Base-by-base conservation (phyloP, 2,888 invertebrate species). In the Rhamphomyia laevipes region DNA sequence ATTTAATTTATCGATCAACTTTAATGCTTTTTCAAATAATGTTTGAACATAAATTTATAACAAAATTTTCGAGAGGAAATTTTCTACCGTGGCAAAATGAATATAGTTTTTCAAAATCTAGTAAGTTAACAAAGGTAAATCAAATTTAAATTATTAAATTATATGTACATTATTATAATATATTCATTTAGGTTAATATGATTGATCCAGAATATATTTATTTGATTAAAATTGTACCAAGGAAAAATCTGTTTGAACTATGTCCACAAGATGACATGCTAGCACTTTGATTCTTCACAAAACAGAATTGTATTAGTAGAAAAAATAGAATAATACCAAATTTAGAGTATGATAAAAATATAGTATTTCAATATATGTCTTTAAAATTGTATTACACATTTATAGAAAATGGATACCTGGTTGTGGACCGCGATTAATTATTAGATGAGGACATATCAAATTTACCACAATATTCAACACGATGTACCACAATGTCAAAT, bases 341-440 rank as follows among this genome's bases (percentile, higher is more conserved):
- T 63, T 61, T 87, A 53, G 88, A 88, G 86, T 85, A 70, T n/a
- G 23, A 10, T 11, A 10, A 16, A 10, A 48, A 40, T 6, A 18
- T 3, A 17, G 4, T 12, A 21, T 43, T 35, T 43, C 15, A 15
- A 45, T 10, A n/a, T n/a, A n/a, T n/a, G n/a, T n/a, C n/a, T n/a
- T n/a, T n/a, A n/a, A 46, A 46, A 40, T 27, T 18, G 13, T 21
- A 30, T 27, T 46, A 43, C 31, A 51, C 49, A 45, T 51, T 63
- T 63, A 31, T 51, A 81, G 80, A 57, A 80, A 79, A 63, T 83
- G 82, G 80, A 74, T 85, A 52, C 86, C 87, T 1, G 81, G 80
- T 2, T 84, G 83, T 65, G 87, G 87, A 1, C 73, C 78, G 3
- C 74, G 75, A 62, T 66, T 84, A 2, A 82, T 84, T 46, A 55